Percentiles rank a stretch among this genome's conserved stretches.
These are phyloP conservation scores for Trachymyrmex septentrionalis DNA, from an alignment of 1,140 invertebrate species.

Conservation along the genomic window DNA sequence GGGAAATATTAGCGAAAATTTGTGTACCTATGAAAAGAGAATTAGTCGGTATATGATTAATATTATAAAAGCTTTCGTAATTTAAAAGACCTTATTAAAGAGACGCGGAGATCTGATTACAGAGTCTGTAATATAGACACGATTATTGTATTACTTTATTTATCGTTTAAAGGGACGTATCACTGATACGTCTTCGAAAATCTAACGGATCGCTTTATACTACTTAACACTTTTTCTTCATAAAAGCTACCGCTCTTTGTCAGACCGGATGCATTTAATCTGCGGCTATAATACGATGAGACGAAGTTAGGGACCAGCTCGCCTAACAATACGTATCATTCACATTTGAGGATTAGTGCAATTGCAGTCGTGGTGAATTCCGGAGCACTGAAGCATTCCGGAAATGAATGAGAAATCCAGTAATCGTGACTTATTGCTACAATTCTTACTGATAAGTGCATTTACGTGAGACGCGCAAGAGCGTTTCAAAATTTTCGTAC, in stretches of 20 bases:
- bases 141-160: conserved; percentile 3
- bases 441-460: not conserved
- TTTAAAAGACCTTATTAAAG: not conserved
- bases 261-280: conserved; percentile 75
- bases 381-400: not conserved
- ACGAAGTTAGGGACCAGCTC: conserved; percentile 49
- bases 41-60: too few relatives aligned
- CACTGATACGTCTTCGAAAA: conserved; percentile 18
- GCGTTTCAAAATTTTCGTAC: not conserved
- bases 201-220: not conserved
- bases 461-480: not conserved
- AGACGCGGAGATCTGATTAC: not conserved
- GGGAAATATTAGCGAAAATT: not conserved
- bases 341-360: conserved; percentile 15
- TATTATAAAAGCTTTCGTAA: not conserved
- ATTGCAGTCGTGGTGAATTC: not conserved
- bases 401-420: not conserved
- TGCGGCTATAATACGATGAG: conserved; percentile 53
- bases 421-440: not conserved
- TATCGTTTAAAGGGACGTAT: not conserved
- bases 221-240: conserved; percentile 56
- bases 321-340: conserved; percentile 58
- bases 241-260: conserved; percentile 30
- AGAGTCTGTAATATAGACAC: too few relatives aligned
- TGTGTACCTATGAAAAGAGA: too few relatives aligned